These are phyloP conservation scores for Bugulina stolonifera DNA, from an alignment of 2,888 invertebrate genomes.

Conservation along the genomic window DNA sequence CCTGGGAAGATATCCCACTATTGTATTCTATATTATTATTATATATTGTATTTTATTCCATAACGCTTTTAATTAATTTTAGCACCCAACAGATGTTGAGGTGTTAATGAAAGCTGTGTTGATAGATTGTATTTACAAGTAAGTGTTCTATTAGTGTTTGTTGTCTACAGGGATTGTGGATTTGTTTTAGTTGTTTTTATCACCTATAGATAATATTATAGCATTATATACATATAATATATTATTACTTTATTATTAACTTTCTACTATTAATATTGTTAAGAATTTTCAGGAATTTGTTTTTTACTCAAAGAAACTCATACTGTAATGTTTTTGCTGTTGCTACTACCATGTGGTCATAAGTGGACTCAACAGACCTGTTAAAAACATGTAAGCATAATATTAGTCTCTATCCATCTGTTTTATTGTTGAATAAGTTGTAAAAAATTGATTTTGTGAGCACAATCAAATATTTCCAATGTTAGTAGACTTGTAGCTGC, in stretches of 20 bases:
- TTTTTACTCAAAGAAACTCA: slow-evolving; percentile 24
- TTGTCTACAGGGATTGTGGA: not conserved
- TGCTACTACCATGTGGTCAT: not conserved
- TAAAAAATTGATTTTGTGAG: not conserved
- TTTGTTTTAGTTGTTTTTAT: not conserved
- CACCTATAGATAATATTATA: no score
- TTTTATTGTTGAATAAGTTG: not conserved
- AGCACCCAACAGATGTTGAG: not conserved
- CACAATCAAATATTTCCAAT: not conserved
- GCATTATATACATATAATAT: no score
- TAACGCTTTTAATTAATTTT: no score
- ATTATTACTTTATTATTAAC: not conserved
- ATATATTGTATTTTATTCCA: no score
- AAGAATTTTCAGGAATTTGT: slow-evolving; percentile 24
- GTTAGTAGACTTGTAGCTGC: not conserved
- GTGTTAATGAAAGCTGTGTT: not conserved
- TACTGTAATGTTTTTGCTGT: not conserved
- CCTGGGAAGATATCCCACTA: no score
- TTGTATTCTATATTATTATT: no score
- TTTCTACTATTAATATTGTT: not conserved
- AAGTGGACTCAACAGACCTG: no score
- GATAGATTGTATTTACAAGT: not conserved
- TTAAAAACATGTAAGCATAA: slow-evolving; percentile 16
- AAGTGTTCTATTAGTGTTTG: not conserved
- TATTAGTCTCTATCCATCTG: not conserved